These are phyloP conservation scores for Nysson spinosus DNA, from an alignment of 2,888 invertebrate species.

Conservation along the genomic window DNA sequence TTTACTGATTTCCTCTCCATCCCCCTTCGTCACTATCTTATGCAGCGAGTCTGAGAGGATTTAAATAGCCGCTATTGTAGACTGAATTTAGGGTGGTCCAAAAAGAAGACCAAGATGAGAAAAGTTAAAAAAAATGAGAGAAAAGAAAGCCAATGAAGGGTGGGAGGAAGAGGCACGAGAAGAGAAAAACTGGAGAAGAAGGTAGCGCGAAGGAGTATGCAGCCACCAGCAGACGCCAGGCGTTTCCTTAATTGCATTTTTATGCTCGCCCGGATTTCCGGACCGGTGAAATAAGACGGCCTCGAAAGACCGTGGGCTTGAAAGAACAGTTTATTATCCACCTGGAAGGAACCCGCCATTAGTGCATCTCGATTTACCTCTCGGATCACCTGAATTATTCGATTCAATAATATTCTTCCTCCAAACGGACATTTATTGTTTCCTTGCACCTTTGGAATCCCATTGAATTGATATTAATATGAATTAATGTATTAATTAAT, in stretches of 20 bases:
- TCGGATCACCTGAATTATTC: background rate
- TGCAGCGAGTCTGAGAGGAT: slow-evolving; percentile 11
- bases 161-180: slow-evolving; percentile 18
- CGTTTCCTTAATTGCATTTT: slow-evolving; percentile 74
- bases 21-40: no score
- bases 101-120: slow-evolving; percentile 3
- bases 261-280: slow-evolving; percentile 66
- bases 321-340: slow-evolving; percentile 47
- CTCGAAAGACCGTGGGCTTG: background rate
- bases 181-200: slow-evolving; percentile 34
- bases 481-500: no score
- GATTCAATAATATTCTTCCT: no score
- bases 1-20: no score
- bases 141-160: slow-evolving; percentile 33
- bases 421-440: no score
- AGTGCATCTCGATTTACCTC: slow-evolving; percentile 23
- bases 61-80: slow-evolving; percentile 21
- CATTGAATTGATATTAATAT: no score
- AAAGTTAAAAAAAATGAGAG: slow-evolving; percentile 3
- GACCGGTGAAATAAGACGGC: slow-evolving; percentile 24
- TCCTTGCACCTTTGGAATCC: no score
- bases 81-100: slow-evolving; percentile 29
- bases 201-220: slow-evolving; percentile 35
- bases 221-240: slow-evolving; percentile 53
- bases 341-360: slow-evolving; percentile 26